Percentiles rank a stretch among this genome's conserved stretches.
These are phyloP conservation scores for Toxotes lorentzi DNA, from an alignment of 2,797 vertebrate genomes.

Conservation along the genomic window DNA sequence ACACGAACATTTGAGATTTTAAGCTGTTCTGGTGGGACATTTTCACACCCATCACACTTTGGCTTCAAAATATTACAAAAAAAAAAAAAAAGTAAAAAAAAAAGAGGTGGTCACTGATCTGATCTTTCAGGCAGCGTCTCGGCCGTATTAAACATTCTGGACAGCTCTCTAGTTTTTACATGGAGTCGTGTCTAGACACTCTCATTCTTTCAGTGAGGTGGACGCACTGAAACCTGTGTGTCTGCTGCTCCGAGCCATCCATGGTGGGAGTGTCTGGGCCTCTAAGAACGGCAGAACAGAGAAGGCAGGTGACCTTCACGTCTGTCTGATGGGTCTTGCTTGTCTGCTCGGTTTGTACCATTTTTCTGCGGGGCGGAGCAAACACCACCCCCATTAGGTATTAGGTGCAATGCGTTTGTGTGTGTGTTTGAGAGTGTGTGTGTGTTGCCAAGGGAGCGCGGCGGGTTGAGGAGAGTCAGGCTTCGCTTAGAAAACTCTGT, in stretches of 20 bases:
- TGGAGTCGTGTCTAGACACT: constrained; percentile 25
- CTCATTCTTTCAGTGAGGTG: constrained; percentile 31
- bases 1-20: constrained; percentile 56
- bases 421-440: constrained; percentile 31
- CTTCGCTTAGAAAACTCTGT: constrained; percentile 58
- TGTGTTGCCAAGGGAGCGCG: constrained; percentile 50
- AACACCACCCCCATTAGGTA: constrained; percentile 71
- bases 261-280: constrained; percentile 60
- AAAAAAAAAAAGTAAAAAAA: background rate
- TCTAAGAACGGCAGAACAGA: constrained; percentile 60
- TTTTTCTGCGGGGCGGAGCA: constrained; percentile 77
- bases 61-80: constrained; percentile 22
- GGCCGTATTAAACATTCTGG: constrained; percentile 38
- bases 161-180: constrained; percentile 26
- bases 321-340: constrained; percentile 75
- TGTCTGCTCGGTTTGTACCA: constrained; percentile 73
- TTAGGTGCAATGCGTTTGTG: constrained; percentile 49
- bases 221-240: constrained; percentile 49
- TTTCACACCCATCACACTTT: constrained; percentile 49
- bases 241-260: constrained; percentile 46
- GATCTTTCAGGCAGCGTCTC: constrained; percentile 38
- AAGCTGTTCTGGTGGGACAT: constrained; percentile 52
- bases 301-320: constrained; percentile 80
- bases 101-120: constrained; percentile 28
- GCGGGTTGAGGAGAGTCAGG: constrained; percentile 59